Evolutionary conservation across 1,140 invertebrate species (phyloP).

Genomic region (Choristoneura fumiferana): DNA sequence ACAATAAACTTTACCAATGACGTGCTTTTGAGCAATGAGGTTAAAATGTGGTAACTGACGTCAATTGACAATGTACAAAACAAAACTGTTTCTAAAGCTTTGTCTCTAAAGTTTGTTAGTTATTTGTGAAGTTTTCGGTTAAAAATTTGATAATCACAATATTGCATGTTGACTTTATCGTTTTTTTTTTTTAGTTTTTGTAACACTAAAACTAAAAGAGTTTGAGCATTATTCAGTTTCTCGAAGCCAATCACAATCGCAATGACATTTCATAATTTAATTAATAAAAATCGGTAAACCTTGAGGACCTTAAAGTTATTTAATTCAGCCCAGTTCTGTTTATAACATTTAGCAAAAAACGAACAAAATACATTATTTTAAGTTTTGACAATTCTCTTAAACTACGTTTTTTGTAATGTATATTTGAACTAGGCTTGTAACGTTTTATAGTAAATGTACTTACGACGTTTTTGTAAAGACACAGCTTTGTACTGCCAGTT

Average conservation of each 20-base stretch:
- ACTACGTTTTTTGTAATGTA: slow-evolving; percentile 4
- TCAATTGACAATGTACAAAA: neutral
- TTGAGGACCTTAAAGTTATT: neutral
- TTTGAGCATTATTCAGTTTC: neutral
- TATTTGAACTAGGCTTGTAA: slow-evolving; percentile 7
- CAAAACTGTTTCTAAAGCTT: too few species aligned
- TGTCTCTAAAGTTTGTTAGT: neutral
- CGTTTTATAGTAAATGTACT: neutral
- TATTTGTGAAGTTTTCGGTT: neutral
- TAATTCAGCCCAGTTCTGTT: neutral
- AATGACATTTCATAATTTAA: neutral
- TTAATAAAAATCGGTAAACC: neutral
- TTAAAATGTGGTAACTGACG: neutral
- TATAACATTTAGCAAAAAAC: neutral
- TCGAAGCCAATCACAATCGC: neutral
- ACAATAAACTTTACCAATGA: neutral
- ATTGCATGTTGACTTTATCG: neutral
- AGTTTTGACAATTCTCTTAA: neutral
- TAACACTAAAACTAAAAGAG: neutral
- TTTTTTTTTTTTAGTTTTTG: too few species aligned
- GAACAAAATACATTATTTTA: neutral
- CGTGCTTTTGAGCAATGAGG: slow-evolving; percentile 5
- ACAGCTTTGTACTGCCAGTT: slow-evolving; percentile 7
- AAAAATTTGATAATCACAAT: neutral
- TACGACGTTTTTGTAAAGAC: slow-evolving; percentile 5